Conservation (phyloP, 2,888 invertebrate species). For the Callyntrura guangdongensis region DNA sequence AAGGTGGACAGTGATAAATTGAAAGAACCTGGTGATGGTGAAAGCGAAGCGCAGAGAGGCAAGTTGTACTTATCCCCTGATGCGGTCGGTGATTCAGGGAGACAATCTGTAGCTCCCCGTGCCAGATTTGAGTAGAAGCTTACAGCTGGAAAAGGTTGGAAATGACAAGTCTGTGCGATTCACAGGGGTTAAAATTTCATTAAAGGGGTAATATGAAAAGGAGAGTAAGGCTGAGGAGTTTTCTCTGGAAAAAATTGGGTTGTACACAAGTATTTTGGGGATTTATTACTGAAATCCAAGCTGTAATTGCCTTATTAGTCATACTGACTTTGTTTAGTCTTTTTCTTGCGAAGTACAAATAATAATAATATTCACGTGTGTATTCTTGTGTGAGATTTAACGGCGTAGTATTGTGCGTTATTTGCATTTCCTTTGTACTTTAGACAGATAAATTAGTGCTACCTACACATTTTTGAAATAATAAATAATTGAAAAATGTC, state of each 20-base stretch:
- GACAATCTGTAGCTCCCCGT: background rate
- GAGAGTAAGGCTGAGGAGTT: slow-evolving; percentile 1
- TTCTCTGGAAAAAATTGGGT: background rate
- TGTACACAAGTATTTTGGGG: background rate
- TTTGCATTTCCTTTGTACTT: background rate
- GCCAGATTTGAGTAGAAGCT: slow-evolving; percentile 22
- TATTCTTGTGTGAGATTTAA: background rate
- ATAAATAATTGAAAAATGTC: slow-evolving; percentile 41
- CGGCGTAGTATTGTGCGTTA: background rate
- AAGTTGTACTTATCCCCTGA: background rate
- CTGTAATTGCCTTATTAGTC: slow-evolving; percentile 41
- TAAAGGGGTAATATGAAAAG: background rate
- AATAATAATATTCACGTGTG: too few species aligned
- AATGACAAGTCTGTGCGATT: background rate
- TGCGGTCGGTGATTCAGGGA: background rate
- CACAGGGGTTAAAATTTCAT: background rate
- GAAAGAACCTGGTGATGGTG: background rate
- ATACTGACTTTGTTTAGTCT: slow-evolving; percentile 16
- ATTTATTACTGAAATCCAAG: slow-evolving; percentile 11
- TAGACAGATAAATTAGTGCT: background rate
- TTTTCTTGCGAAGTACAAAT: background rate
- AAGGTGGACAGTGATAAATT: slow-evolving; percentile 54
- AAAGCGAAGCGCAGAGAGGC: background rate
- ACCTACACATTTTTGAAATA: background rate
- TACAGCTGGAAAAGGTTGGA: background rate